phyloP scores from a whole-genome alignment of 2,797 vertebrate genomes.

The Centropyge bicolor region DNA sequence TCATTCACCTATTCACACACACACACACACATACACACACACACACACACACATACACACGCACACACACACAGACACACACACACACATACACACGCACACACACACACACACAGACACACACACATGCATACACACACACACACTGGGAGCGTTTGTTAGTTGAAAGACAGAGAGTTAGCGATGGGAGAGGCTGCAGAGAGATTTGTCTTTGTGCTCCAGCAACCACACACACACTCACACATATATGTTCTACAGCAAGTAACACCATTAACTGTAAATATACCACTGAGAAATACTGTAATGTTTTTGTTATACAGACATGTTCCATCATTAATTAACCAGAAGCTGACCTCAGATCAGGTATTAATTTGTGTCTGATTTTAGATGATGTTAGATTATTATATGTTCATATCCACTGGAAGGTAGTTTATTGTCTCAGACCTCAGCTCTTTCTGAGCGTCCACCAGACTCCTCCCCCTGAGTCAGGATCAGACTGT shows the following conservation, averaged over 20 bases:
- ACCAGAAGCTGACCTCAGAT: too few relatives aligned
- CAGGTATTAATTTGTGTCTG: too few relatives aligned
- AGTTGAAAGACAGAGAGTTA: conserved; percentile 46
- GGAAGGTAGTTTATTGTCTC: too few relatives aligned
- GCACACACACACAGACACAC: conserved; percentile 17
- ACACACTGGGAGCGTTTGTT: conserved; percentile 44
- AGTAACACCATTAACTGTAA: not conserved
- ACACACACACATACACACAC: conserved; percentile 10
- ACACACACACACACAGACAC: conserved; percentile 19
- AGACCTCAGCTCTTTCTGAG: too few relatives aligned
- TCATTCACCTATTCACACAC: too few relatives aligned
- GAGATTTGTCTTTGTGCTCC: conserved; percentile 29
- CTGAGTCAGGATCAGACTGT: too few relatives aligned
- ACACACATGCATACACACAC: too few relatives aligned
- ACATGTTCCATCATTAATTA: too few relatives aligned
- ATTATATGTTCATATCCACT: too few relatives aligned
- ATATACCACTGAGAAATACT: not conserved
- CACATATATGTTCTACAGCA: not conserved
- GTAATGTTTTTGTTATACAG: too few relatives aligned
- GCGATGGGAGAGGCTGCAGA: conserved; percentile 35
- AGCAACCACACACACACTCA: not conserved
- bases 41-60: conserved; percentile 7
- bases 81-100: conserved; percentile 2
- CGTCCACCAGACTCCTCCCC: too few relatives aligned
- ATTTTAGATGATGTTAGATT: too few relatives aligned